Percentiles rank a stretch among this genome's conserved stretches.
Conservation (phyloP, 2,113 vertebrate species). For the Meleagris gallopavo region DNA sequence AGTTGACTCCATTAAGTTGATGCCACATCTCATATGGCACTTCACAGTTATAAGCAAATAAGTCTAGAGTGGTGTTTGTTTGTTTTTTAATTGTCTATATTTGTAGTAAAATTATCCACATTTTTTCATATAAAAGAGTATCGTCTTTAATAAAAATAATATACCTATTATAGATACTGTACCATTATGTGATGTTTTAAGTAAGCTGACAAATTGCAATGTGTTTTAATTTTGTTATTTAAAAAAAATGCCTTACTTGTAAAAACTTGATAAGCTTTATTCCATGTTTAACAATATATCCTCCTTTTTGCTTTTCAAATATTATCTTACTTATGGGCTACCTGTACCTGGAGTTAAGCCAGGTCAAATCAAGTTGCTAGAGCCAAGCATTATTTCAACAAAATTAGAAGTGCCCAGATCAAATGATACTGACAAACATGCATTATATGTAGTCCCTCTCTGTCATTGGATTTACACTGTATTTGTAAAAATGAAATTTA, state of each 20-base stretch:
- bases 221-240: background rate
- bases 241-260: background rate
- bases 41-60: background rate
- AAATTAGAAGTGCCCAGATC: background rate
- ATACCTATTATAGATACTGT: background rate
- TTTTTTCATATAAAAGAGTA: background rate
- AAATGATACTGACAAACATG: background rate
- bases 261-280: background rate
- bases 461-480: background rate
- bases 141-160: background rate
- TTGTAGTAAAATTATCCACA: background rate
- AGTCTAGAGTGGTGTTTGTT: background rate
- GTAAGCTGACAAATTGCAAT: background rate
- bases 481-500: background rate
- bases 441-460: background rate
- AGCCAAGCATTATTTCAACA: background rate
- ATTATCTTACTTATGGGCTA: background rate
- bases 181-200: rapidly evolving
- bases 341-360: background rate
- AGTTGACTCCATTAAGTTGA: background rate
- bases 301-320: background rate
- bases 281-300: background rate
- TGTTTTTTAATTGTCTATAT: background rate
- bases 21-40: background rate
- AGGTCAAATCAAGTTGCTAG: background rate